Evolutionary conservation across 2,888 invertebrate species (phyloP), one percentile per base, ranked within the genome.

Genomic region (Anoplius nigerrimus): DNA sequence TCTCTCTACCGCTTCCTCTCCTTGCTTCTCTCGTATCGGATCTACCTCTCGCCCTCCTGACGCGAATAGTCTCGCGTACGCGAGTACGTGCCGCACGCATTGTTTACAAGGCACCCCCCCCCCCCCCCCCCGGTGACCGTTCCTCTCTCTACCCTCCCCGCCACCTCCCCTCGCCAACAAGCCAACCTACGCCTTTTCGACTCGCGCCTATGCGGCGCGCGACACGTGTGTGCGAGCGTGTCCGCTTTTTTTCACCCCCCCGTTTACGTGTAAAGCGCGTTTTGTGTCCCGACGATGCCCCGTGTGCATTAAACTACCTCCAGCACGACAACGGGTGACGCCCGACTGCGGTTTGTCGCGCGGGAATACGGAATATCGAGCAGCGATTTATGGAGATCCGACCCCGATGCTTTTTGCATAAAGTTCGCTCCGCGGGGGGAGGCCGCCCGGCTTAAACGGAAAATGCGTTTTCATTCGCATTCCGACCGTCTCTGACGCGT

Each of bases 31-130:
- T 18, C 15, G 52, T 63, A 51, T 59, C 62, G 51, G 48, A 58
- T 34, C 34, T 34, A 34, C 34, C 34, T 34, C 34, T 6, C 34
- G 8, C 11, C 2, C 34, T 11, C 34, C 34, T 34, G 11, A 34
- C 34, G n/a, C n/a, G 34, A 34, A 34, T 34, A 34, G 34, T 34
- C 34, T 34, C 34, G 34, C 34, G 34, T 34, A 6, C 34, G 34
- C 34, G 34, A 34, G 34, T 34, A 34, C 11, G 70, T 69, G 54
- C 62, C 66, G 59, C 57, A 42, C 45, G 62, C 58, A 65, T 76
- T 72, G 72, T 75, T 75, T 76, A 72, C 63, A 60, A 60, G 59
- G 34, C 55, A 54, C 34, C 54, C n/a, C n/a, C n/a, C n/a, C n/a
- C n/a, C n/a, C n/a, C n/a, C n/a, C n/a, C n/a, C n/a, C n/a, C n/a